Conservation (phyloP, 2,113 vertebrate species). For the Macrotus californicus region DNA sequence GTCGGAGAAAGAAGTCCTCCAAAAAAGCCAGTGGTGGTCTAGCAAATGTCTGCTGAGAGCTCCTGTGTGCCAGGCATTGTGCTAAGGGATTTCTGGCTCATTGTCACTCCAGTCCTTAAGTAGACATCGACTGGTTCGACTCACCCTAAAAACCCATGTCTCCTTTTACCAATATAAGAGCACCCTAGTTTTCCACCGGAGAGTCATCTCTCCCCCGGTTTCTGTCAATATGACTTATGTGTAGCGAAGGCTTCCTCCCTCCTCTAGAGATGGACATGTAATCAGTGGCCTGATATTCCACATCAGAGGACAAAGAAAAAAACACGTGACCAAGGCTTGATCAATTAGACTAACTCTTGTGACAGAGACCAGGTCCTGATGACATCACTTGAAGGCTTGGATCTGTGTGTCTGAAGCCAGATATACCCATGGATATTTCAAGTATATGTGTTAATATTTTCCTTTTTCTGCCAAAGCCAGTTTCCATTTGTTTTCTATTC, state of each 20-base stretch:
- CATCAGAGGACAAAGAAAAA: background rate
- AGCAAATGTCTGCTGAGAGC: background rate
- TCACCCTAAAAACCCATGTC: background rate
- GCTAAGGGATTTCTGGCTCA: background rate
- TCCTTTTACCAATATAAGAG: background rate
- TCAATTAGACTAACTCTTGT: background rate
- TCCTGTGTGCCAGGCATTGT: background rate
- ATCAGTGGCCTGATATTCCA: background rate
- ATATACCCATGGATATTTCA: background rate
- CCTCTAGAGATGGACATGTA: background rate
- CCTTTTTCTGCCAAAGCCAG: background rate
- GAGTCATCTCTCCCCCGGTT: background rate
- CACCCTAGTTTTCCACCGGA: background rate
- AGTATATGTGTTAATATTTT: background rate
- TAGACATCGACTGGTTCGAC: background rate
- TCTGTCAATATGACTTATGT: background rate
- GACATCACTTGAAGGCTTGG: background rate
- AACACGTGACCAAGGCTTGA: background rate
- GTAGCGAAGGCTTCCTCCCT: background rate
- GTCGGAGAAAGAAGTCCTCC: background rate
- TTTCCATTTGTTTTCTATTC: conserved; percentile 41
- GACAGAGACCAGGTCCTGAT: background rate
- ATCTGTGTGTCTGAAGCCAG: background rate
- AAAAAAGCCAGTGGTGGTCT: background rate
- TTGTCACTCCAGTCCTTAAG: background rate